Evolutionary conservation across 2,888 invertebrate species (phyloP).

Genomic region (Cactoblastis cactorum): DNA sequence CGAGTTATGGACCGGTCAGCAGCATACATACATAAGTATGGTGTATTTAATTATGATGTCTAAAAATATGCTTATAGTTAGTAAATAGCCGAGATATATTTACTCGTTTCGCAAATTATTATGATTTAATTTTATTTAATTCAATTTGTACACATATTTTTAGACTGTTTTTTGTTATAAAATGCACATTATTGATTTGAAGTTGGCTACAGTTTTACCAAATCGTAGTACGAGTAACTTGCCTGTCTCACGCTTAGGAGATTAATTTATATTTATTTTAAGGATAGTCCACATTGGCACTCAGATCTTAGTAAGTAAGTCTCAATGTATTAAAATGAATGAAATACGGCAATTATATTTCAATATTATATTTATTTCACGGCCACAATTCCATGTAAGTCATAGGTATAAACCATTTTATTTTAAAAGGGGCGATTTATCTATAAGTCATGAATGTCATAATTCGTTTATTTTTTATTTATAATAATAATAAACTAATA

Average conservation of each 20-base stretch:
- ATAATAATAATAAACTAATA: too few relatives aligned
- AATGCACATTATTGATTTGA: slow-evolving; percentile 35
- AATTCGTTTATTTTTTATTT: too few relatives aligned
- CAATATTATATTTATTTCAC: background rate
- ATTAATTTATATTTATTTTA: slow-evolving; percentile 25
- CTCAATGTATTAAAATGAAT: background rate
- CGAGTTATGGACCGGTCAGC: slow-evolving; percentile 55
- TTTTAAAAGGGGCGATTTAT: too few relatives aligned
- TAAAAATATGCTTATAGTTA: background rate
- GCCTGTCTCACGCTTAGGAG: slow-evolving; percentile 34
- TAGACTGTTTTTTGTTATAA: slow-evolving; percentile 14
- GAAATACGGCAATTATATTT: background rate
- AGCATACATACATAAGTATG: too few relatives aligned
- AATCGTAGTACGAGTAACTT: slow-evolving; percentile 31
- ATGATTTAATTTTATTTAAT: too few relatives aligned
- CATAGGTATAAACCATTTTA: too few relatives aligned
- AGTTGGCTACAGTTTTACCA: slow-evolving; percentile 30
- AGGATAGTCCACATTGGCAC: slow-evolving; percentile 27
- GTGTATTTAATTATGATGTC: background rate
- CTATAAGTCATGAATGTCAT: too few relatives aligned
- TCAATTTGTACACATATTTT: slow-evolving; percentile 1
- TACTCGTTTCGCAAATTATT: too few relatives aligned
- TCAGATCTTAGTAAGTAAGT: background rate
- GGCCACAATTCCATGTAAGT: background rate
- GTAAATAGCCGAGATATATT: too few relatives aligned